Conservation (phyloP, 2,797 vertebrate genomes). For the Lacerta bilineata region DNA sequence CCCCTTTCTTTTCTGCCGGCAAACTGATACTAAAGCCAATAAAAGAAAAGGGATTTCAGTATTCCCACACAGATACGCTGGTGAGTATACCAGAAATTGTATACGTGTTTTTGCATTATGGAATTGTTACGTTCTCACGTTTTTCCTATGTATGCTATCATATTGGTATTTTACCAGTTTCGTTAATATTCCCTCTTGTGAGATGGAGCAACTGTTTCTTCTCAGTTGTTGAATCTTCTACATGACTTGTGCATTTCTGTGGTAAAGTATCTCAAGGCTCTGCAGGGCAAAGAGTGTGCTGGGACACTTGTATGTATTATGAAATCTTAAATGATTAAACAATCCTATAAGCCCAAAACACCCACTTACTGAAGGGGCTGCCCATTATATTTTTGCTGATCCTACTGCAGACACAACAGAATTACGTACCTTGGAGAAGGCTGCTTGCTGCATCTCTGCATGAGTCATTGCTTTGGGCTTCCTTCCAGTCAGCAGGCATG, state of each 20-base stretch:
- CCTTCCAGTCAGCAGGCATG: no score
- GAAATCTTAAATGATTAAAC: not conserved
- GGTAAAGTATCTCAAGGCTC: not conserved
- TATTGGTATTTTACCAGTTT: not conserved
- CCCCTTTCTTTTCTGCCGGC: conserved; percentile 78
- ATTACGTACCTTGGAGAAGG: no score
- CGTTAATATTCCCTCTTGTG: not conserved
- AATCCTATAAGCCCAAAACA: no score
- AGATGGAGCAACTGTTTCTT: not conserved
- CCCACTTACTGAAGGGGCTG: no score
- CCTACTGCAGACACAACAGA: no score
- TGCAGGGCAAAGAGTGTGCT: not conserved
- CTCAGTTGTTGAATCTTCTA: not conserved
- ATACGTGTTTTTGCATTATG: not conserved
- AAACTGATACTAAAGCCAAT: conserved; percentile 79
- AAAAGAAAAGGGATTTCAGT: conserved; percentile 81
- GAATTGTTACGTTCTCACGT: not conserved
- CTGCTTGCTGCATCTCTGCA: no score
- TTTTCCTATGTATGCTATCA: not conserved
- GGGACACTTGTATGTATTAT: not conserved
- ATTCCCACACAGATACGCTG: conserved; percentile 77
- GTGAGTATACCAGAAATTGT: conserved; percentile 70
- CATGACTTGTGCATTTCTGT: not conserved
- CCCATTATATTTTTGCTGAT: no score
- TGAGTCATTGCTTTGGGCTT: no score